A percentile compares a stretch with the other conserved stretches of the same genome.
phyloP scores from a whole-genome alignment of 2,888 invertebrate genomes.

The Caenorhabditis panamensis region DNA sequence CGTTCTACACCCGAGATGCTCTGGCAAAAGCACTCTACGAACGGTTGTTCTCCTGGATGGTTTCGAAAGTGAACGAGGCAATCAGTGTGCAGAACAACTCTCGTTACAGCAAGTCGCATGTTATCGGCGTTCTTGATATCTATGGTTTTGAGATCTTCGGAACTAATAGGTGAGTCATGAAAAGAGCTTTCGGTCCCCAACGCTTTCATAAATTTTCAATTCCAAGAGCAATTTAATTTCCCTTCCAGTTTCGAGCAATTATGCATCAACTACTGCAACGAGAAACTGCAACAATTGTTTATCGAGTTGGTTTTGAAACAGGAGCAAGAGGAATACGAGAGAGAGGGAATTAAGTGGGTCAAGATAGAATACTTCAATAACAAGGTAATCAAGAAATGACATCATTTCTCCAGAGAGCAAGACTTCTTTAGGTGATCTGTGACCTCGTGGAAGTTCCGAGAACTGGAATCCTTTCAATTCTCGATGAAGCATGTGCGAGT shows the following conservation, averaged over 20 bases:
- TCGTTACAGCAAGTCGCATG: slow-evolving; percentile 85
- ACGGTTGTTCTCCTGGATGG: slow-evolving; percentile 94
- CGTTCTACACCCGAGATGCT: slow-evolving; percentile 92
- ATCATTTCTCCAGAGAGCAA: not conserved
- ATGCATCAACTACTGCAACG: slow-evolving; percentile 99
- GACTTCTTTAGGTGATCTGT: slow-evolving; percentile 87
- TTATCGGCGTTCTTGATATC: slow-evolving; percentile 96
- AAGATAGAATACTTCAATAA: slow-evolving; percentile 95
- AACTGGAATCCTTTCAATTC: slow-evolving; percentile 91
- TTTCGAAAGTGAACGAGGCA: slow-evolving; percentile 91
- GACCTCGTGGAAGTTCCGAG: slow-evolving; percentile 95
- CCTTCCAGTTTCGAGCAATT: slow-evolving; percentile 90
- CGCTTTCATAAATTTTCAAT: not conserved
- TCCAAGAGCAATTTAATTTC: slow-evolving; percentile 2
- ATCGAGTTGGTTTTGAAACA: slow-evolving; percentile 97
- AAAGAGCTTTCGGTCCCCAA: too few relatives aligned
- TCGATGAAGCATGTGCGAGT: slow-evolving; percentile 97
- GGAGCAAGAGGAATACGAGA: slow-evolving; percentile 96
- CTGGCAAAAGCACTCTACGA: slow-evolving; percentile 93
- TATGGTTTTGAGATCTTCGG: slow-evolving; percentile 99
- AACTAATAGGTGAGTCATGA: slow-evolving; percentile 87
- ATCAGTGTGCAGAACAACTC: slow-evolving; percentile 83
- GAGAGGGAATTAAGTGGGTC: slow-evolving; percentile 88
- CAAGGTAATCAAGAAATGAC: slow-evolving; percentile 83
- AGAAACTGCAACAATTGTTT: slow-evolving; percentile 96